Percentiles rank a stretch among this genome's conserved stretches.
phyloP scores from a whole-genome alignment of 2,888 invertebrate species.

The Dicycla oo region DNA sequence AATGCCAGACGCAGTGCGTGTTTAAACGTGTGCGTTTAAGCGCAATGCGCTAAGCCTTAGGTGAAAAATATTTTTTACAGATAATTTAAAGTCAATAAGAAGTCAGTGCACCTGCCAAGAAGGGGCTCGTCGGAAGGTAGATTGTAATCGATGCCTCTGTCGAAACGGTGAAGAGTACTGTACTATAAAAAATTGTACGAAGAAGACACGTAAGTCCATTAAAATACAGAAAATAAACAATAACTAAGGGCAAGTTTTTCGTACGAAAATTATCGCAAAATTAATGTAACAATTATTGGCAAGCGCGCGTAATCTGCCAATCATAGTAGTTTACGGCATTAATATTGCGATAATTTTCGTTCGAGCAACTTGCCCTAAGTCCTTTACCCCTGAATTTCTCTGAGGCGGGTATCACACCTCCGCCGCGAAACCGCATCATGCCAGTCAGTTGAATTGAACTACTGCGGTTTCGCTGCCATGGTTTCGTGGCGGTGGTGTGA shows the following conservation, averaged over 20 bases:
- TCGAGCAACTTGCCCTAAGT: background rate
- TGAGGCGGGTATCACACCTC: too few species aligned
- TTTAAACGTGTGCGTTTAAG: background rate
- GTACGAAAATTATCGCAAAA: background rate
- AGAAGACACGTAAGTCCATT: background rate
- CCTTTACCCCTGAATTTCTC: background rate
- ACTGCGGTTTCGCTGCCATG: too few species aligned
- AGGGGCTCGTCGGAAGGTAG: background rate
- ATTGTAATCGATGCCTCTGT: conserved; percentile 39
- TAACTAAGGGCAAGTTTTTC: background rate
- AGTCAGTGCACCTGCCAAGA: conserved; percentile 2
- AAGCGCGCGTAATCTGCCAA: too few species aligned
- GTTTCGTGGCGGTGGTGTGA: too few species aligned
- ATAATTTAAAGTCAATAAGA: background rate
- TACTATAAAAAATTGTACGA: background rate
- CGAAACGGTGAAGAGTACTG: conserved; percentile 24
- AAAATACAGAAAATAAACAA: background rate
- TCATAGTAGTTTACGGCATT: too few species aligned
- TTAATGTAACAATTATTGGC: background rate
- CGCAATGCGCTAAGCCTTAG: background rate
- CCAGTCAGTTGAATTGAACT: too few species aligned
- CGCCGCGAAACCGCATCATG: too few species aligned
- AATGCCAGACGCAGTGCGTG: background rate
- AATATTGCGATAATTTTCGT: background rate
- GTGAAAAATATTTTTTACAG: conserved; percentile 6